Conservation (phyloP, 2,113 vertebrate species). For the Lepisosteus oculatus region DNA sequence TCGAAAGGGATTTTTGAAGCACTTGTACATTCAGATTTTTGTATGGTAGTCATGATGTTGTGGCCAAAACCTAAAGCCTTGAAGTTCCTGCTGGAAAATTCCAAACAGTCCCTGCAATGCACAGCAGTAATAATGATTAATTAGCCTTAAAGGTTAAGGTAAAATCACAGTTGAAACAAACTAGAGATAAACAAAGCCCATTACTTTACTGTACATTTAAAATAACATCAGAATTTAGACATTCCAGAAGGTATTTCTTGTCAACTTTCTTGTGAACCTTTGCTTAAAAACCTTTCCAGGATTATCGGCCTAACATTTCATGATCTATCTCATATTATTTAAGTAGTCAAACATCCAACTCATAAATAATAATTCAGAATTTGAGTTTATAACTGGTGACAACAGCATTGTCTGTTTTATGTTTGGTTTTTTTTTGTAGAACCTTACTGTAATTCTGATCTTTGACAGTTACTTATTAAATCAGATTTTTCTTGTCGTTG, state of each 20-base stretch:
- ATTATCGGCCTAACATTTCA: no score
- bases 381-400: no score
- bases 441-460: no score
- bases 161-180: not conserved
- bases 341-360: no score
- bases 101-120: slow-evolving; percentile 7
- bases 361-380: no score
- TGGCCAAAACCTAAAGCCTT: not conserved
- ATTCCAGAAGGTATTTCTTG: not conserved
- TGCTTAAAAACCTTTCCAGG: not conserved
- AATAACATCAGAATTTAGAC: not conserved
- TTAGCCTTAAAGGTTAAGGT: slow-evolving; percentile 14
- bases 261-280: not conserved
- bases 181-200: not conserved
- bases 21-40: not conserved
- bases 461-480: no score
- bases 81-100: slow-evolving; percentile 9
- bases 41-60: not conserved
- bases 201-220: slow-evolving; percentile 4
- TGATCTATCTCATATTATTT: no score
- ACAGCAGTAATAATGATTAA: not conserved
- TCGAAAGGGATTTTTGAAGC: slow-evolving; percentile 1
- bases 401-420: no score
- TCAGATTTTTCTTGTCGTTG: no score
- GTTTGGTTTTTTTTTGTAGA: no score